Conservation (phyloP, 1,140 invertebrate genomes). For the Papilio glaucus region DNA sequence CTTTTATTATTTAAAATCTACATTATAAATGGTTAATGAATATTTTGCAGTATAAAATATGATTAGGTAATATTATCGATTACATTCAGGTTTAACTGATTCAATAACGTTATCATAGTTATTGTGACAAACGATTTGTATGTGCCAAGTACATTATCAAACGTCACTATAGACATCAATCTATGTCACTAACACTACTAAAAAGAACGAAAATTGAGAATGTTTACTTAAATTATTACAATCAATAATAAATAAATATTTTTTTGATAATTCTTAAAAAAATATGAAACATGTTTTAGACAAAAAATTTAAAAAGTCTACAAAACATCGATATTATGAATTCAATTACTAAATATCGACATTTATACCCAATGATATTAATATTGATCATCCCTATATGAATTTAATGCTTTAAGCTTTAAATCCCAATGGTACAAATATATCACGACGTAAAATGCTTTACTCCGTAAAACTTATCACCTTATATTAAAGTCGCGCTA, state of each 20-base stretch:
- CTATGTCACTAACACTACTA: background rate
- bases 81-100: background rate
- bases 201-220: background rate
- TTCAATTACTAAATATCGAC: background rate
- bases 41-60: background rate
- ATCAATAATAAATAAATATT: no score
- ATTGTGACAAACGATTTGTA: background rate
- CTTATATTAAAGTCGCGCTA: slow-evolving; percentile 45
- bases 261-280: no score
- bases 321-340: background rate
- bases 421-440: slow-evolving; percentile 28
- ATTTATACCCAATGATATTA: background rate
- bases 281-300: background rate
- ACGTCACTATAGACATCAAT: background rate
- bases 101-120: slow-evolving; percentile 4
- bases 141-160: slow-evolving; percentile 1
- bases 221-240: background rate
- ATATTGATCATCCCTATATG: background rate
- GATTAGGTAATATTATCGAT: background rate
- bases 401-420: slow-evolving; percentile 36
- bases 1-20: background rate
- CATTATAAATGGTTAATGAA: background rate
- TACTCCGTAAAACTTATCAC: slow-evolving; percentile 43
- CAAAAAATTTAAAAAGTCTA: slow-evolving; percentile 11
- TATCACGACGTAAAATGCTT: slow-evolving; percentile 26